phyloP scores from a whole-genome alignment of 1,140 invertebrate genomes.

The Daktulosphaira vitifoliae region DNA sequence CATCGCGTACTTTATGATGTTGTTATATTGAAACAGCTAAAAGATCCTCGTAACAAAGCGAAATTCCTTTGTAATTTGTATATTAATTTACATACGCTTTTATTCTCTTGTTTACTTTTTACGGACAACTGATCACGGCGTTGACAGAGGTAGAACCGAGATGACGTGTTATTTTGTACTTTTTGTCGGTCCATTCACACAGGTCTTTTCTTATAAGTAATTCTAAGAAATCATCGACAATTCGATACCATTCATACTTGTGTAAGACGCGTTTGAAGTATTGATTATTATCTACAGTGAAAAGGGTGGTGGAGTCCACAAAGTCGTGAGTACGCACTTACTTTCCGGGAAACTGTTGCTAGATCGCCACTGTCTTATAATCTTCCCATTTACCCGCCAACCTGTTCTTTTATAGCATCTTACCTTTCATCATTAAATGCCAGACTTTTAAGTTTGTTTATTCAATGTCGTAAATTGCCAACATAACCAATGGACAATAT shows the following conservation, averaged over 20 bases:
- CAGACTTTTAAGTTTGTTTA: too few species aligned
- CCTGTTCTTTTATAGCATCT: background rate
- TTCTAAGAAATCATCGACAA: background rate
- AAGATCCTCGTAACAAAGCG: too few species aligned
- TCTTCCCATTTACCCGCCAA: background rate
- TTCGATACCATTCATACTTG: background rate
- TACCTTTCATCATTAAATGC: too few species aligned
- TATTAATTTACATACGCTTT: too few species aligned
- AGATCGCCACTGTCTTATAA: background rate
- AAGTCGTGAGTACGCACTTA: slow-evolving; percentile 12
- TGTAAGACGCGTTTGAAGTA: slow-evolving; percentile 13
- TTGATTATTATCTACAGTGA: slow-evolving; percentile 25
- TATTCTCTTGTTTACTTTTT: too few species aligned
- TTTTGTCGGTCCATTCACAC: background rate
- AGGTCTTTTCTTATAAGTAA: too few species aligned
- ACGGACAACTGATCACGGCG: too few species aligned
- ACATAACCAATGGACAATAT: too few species aligned
- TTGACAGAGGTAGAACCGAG: background rate
- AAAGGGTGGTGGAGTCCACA: slow-evolving; percentile 2
- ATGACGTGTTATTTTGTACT: background rate
- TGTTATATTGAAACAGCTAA: too few species aligned
- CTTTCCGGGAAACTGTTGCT: slow-evolving; percentile 26
- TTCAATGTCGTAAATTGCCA: too few species aligned
- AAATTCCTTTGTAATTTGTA: too few species aligned
- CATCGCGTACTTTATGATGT: too few species aligned